A percentile compares a stretch with the other conserved stretches of the same genome.
Conservation (phyloP, 2,113 vertebrate genomes). For the Bettongia penicillata region DNA sequence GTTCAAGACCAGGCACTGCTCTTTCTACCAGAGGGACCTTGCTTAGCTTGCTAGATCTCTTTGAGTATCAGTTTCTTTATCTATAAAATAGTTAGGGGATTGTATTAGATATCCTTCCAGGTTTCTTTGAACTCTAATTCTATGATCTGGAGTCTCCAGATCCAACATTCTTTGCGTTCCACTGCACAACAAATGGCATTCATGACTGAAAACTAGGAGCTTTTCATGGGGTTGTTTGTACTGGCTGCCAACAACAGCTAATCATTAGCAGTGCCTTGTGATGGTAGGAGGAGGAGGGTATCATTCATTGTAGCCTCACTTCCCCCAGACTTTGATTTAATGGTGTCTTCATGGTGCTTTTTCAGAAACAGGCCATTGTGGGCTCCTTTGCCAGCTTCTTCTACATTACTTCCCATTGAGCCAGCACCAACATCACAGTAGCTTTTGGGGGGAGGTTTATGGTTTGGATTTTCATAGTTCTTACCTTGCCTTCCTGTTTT, state of each 20-base stretch:
- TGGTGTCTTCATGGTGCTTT: neutral
- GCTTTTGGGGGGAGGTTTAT: neutral
- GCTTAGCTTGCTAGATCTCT: neutral
- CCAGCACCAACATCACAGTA: neutral
- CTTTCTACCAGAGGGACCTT: neutral
- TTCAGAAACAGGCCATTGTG: slow-evolving; percentile 1
- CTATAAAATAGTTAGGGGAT: neutral
- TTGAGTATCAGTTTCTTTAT: neutral
- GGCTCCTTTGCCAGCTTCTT: neutral
- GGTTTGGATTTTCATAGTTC: slow-evolving; percentile 22
- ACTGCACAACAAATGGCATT: neutral
- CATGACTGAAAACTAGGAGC: neutral
- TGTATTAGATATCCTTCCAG: neutral
- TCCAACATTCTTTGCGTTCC: neutral
- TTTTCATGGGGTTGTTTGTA: neutral
- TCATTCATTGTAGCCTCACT: neutral
- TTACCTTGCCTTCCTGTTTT: slow-evolving; percentile 21
- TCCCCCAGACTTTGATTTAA: neutral
- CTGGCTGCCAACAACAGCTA: neutral
- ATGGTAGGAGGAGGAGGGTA: slow-evolving; percentile 30
- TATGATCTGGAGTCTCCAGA: neutral
- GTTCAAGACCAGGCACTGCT: no score
- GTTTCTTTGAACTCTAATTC: neutral
- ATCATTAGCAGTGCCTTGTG: neutral
- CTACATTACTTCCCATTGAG: neutral